Percentiles rank a stretch among this genome's conserved stretches.
These are phyloP conservation scores for Agelaius tricolor DNA, from an alignment of 2,113 vertebrate genomes.

Conservation along the genomic window DNA sequence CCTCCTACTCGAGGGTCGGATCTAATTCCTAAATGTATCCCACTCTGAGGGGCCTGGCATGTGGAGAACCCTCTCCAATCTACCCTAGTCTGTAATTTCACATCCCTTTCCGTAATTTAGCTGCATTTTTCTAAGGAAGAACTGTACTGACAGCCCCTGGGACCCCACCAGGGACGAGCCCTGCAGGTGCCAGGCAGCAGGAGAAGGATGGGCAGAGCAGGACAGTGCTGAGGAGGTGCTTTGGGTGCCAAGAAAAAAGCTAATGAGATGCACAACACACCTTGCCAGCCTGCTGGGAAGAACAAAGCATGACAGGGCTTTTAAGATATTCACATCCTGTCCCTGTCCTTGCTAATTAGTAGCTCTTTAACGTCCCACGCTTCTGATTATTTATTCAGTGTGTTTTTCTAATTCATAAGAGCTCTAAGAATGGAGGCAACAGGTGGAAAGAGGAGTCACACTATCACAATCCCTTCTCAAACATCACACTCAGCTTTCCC, in stretches of 20 bases:
- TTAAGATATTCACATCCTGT: not conserved
- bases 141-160: not conserved
- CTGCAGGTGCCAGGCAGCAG: not conserved
- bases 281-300: not conserved
- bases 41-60: not conserved
- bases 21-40: not conserved
- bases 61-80: not conserved
- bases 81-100: not conserved
- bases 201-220: not conserved
- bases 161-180: fast-evolving
- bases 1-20: not conserved
- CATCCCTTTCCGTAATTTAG: not conserved
- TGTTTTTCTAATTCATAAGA: not conserved
- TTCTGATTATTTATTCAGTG: not conserved
- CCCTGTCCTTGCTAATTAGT: not conserved
- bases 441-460: not conserved
- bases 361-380: not conserved
- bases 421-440: not conserved
- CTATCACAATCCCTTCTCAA: not conserved
- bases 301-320: not conserved
- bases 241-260: not conserved
- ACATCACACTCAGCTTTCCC: not conserved
- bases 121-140: not conserved
- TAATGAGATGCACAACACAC: not conserved
- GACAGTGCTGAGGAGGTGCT: not conserved